Conservation (phyloP, 2,797 vertebrate genomes). For the Catostomus latipinnis region DNA sequence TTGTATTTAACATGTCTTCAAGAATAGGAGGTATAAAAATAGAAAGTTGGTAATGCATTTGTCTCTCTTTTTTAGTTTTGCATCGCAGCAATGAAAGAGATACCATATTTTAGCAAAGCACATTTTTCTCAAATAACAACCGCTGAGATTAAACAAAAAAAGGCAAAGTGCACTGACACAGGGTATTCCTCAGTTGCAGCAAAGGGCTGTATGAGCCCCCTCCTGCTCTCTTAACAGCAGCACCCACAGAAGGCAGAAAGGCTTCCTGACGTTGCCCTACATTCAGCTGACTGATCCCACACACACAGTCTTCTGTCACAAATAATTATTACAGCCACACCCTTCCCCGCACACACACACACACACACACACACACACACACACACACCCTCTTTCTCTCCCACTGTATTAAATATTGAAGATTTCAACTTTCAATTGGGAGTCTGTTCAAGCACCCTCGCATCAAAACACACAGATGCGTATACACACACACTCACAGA, state of each 20-base stretch:
- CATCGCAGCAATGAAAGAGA: not conserved
- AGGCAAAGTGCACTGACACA: constrained; percentile 31
- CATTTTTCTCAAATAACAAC: constrained; percentile 37
- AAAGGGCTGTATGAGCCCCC: constrained; percentile 23
- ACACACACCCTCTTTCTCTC: constrained; percentile 36
- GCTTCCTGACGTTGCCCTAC: constrained; percentile 60
- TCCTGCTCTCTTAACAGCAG: constrained; percentile 10
- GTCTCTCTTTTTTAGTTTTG: not conserved
- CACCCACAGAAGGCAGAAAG: constrained; percentile 44
- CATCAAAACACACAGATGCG: constrained; percentile 53
- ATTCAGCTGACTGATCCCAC: constrained; percentile 63
- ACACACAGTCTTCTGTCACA: constrained; percentile 60
- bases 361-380: constrained; percentile 11
- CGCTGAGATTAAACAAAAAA: not conserved
- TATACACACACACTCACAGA: constrained; percentile 14
- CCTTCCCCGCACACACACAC: constrained; percentile 43
- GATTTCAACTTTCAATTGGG: constrained; percentile 69
- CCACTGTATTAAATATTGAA: constrained; percentile 69
- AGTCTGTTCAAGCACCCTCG: constrained; percentile 53
- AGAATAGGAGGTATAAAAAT: not conserved
- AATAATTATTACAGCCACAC: constrained; percentile 59
- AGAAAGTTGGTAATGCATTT: not conserved
- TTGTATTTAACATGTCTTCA: constrained; percentile 22
- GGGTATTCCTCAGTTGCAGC: constrained; percentile 38
- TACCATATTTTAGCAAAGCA: constrained; percentile 26